These are phyloP conservation scores for Hecatera dysodea DNA, from an alignment of 2,888 invertebrate genomes.

Conservation along the genomic window DNA sequence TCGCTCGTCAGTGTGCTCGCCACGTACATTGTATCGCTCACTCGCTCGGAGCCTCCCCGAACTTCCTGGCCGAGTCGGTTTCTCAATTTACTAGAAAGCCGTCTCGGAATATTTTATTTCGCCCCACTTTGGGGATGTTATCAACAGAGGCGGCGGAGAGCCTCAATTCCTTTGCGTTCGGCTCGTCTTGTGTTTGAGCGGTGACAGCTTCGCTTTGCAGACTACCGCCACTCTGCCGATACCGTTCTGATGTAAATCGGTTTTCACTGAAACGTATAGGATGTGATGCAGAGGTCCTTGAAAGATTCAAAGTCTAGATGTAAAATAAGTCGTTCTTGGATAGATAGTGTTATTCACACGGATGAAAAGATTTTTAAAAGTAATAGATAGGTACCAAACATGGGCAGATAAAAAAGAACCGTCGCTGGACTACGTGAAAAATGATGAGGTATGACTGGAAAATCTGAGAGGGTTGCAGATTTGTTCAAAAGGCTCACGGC, in stretches of 20 bases:
- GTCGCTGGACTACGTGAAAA: too few species aligned
- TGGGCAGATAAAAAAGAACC: too few species aligned
- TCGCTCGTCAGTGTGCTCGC: constrained; percentile 10
- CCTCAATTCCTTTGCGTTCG: constrained; percentile 55
- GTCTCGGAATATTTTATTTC: constrained; percentile 65
- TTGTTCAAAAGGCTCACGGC: too few species aligned
- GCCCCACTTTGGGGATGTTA: constrained; percentile 58
- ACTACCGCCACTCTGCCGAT: constrained; percentile 38
- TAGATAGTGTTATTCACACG: neutral
- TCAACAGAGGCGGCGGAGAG: constrained; percentile 51
- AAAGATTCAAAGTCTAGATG: constrained; percentile 1
- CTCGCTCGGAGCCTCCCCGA: constrained; percentile 20
- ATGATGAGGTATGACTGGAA: too few species aligned
- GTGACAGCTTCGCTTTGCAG: constrained; percentile 33
- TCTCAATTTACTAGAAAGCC: constrained; percentile 67
- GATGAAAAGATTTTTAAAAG: neutral
- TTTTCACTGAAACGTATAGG: constrained; percentile 8
- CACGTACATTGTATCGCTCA: constrained; percentile 21
- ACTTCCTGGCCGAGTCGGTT: constrained; percentile 43
- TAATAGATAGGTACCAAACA: too few species aligned
- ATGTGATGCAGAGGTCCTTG: neutral
- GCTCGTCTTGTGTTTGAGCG: constrained; percentile 44
- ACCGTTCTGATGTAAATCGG: constrained; percentile 38
- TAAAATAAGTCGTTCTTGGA: neutral
- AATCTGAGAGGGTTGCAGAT: too few species aligned